Evolutionary conservation across 2,888 invertebrate species (phyloP).

Genomic region (Colostygia pectinataria): DNA sequence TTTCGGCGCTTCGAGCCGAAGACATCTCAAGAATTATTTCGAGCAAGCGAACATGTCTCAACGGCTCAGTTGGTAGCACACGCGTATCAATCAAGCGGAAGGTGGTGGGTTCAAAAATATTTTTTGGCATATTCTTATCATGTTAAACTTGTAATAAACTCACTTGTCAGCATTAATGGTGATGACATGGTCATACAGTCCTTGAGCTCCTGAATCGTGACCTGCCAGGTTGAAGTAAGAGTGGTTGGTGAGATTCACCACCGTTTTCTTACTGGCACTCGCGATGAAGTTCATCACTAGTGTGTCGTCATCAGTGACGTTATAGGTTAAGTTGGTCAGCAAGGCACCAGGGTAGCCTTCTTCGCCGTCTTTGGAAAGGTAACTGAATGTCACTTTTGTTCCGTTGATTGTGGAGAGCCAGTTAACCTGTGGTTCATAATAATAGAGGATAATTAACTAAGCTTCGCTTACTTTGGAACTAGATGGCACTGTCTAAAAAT

Average conservation of each 20-base stretch:
- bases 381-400: slow-evolving; percentile 86
- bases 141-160: too few species aligned
- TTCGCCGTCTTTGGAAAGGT: slow-evolving; percentile 90
- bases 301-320: slow-evolving; percentile 86
- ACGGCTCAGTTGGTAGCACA: too few species aligned
- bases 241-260: slow-evolving; percentile 95
- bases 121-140: too few species aligned
- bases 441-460: too few species aligned
- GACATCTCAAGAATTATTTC: too few species aligned
- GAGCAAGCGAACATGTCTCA: too few species aligned
- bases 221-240: slow-evolving; percentile 97
- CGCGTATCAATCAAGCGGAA: too few species aligned
- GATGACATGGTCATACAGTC: slow-evolving; percentile 86
- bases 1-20: too few species aligned
- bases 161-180: slow-evolving; percentile 89
- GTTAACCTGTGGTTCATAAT: slow-evolving; percentile 65
- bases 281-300: slow-evolving; percentile 85
- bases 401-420: slow-evolving; percentile 86
- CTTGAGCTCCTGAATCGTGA: slow-evolving; percentile 86
- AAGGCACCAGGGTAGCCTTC: slow-evolving; percentile 96
- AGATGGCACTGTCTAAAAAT: too few species aligned
- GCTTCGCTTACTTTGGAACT: not conserved
- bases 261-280: slow-evolving; percentile 89
- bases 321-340: slow-evolving; percentile 86
- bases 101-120: too few species aligned